Evolutionary conservation across 2,113 vertebrate genomes (phyloP).

Genomic region (Elachura formosa): DNA sequence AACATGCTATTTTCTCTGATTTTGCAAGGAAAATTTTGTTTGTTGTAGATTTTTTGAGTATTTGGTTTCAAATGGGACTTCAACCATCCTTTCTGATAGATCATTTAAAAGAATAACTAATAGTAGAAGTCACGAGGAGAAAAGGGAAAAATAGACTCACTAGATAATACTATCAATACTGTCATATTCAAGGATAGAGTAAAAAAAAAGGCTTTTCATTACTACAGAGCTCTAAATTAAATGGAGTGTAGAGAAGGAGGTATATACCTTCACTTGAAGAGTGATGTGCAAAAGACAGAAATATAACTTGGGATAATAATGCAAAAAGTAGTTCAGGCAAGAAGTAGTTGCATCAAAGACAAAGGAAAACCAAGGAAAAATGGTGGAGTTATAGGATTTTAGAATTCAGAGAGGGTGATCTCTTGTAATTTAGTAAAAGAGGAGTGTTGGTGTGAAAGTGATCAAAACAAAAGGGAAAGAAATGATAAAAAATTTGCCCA

Average conservation of each 20-base stretch:
- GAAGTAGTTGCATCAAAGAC: not conserved
- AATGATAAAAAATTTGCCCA: accelerated
- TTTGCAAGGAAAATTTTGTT: not conserved
- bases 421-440: not conserved
- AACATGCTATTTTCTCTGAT: not conserved
- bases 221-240: not conserved
- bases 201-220: not conserved
- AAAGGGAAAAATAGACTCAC: not conserved
- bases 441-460: accelerated
- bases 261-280: not conserved
- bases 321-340: not conserved
- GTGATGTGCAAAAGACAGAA: not conserved
- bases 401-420: not conserved
- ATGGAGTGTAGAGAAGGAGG: not conserved
- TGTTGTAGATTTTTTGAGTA: not conserved
- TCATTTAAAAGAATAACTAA: not conserved
- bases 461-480: not conserved
- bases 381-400: not conserved
- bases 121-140: not conserved
- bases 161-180: not conserved
- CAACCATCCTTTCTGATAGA: not conserved
- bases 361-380: not conserved
- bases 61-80: not conserved
- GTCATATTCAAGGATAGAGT: not conserved
- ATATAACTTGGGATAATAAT: not conserved